Percentiles rank a stretch among this genome's conserved stretches.
Evolutionary conservation across 2,113 vertebrate genomes (phyloP).

Genomic region (Hydrochoerus hydrochaeris): DNA sequence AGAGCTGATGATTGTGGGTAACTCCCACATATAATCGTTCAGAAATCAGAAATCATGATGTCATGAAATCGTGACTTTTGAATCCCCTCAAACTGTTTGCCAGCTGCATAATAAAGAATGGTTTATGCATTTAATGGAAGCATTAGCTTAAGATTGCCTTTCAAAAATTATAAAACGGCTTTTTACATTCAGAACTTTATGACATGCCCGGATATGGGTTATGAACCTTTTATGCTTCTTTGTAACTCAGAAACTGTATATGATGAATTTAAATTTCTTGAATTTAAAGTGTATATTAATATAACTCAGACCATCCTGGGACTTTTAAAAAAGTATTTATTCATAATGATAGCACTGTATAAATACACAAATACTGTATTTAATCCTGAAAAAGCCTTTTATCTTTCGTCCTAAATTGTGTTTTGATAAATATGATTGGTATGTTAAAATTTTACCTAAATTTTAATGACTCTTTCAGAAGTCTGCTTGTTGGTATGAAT

Average conservation of each 20-base stretch:
- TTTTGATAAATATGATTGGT: not conserved
- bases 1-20: not conserved
- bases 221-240: constrained; percentile 57
- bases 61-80: not conserved
- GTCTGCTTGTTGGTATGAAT: not conserved
- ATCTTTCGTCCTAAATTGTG: not conserved
- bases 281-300: constrained; percentile 71
- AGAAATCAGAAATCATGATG: constrained; percentile 13
- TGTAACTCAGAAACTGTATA: constrained; percentile 58
- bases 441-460: not conserved
- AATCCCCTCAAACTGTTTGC: not conserved
- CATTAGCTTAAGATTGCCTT: constrained; percentile 56
- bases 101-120: constrained; percentile 31
- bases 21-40: not conserved
- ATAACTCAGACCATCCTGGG: constrained; percentile 42
- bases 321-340: constrained; percentile 62
- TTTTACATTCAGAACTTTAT: constrained; percentile 64
- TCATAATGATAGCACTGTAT: constrained; percentile 50
- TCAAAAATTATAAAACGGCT: constrained; percentile 58
- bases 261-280: constrained; percentile 69
- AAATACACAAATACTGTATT: constrained; percentile 31
- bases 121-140: constrained; percentile 41
- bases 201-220: constrained; percentile 37
- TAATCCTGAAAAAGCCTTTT: constrained; percentile 30
- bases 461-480: not conserved